Percentiles rank a stretch among this genome's conserved stretches.
These are phyloP conservation scores for Psix sp. DNA, from an alignment of 1,140 invertebrate species.

Conservation along the genomic window DNA sequence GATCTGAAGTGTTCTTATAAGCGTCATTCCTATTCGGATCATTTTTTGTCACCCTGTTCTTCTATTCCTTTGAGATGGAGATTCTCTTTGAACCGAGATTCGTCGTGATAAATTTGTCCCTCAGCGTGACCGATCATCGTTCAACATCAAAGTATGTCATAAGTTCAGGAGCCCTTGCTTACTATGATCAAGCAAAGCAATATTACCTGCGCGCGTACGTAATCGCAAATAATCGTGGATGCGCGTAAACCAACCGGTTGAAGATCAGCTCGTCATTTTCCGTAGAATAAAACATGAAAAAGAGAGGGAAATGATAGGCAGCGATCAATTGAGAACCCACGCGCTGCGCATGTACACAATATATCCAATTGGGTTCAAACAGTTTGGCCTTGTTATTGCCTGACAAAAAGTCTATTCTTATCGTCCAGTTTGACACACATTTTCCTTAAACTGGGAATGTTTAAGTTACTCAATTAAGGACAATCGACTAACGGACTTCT, in stretches of 20 bases:
- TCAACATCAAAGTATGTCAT: slow-evolving; percentile 55
- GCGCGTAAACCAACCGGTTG: slow-evolving; percentile 45
- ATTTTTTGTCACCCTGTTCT: slow-evolving; percentile 1
- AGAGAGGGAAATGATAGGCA: slow-evolving; percentile 19
- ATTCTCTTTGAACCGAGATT: no score
- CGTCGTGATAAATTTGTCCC: slow-evolving; percentile 34
- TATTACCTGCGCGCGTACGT: slow-evolving; percentile 26
- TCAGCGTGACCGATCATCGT: slow-evolving; percentile 53
- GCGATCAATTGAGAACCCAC: slow-evolving; percentile 27
- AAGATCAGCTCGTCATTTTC: slow-evolving; percentile 33
- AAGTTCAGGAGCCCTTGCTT: slow-evolving; percentile 57
- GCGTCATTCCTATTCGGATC: not conserved
- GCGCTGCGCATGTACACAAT: not conserved
- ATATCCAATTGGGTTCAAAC: slow-evolving; percentile 14
- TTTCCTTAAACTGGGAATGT: no score
- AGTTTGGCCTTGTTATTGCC: slow-evolving; percentile 3
- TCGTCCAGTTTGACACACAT: no score
- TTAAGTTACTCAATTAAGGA: no score
- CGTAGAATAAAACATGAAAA: slow-evolving; percentile 13
- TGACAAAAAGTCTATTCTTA: no score
- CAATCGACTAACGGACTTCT: no score
- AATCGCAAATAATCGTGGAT: slow-evolving; percentile 25
- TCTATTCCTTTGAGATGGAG: not conserved
- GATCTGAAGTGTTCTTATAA: not conserved
- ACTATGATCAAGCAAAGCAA: slow-evolving; percentile 22